Percentiles rank a stretch among this genome's conserved stretches.
phyloP scores from a whole-genome alignment of 2,797 vertebrate genomes.

The Hydrocynus forskahlii region DNA sequence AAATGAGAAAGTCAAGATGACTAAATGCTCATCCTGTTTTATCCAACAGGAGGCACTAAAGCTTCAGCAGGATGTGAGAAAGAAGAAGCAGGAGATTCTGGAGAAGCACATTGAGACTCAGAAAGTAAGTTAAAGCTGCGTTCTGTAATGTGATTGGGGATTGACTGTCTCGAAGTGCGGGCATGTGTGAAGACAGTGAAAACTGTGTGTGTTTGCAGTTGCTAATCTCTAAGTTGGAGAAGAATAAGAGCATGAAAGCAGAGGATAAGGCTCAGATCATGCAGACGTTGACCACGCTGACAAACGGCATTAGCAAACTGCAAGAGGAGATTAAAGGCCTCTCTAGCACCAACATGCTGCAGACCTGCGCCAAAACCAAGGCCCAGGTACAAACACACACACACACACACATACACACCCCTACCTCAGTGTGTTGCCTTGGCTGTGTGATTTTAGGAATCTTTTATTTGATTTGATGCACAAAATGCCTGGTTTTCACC shows the following conservation, averaged over 20 bases:
- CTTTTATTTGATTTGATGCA: too few species aligned
- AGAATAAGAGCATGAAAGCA: conserved; percentile 92
- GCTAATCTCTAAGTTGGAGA: conserved; percentile 95
- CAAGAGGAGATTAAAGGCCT: conserved; percentile 94
- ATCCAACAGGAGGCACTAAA: conserved; percentile 87
- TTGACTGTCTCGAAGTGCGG: neutral
- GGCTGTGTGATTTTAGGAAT: too few species aligned
- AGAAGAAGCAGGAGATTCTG: conserved; percentile 97
- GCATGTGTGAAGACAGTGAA: neutral
- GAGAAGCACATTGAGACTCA: conserved; percentile 98
- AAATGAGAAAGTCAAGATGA: too few species aligned
- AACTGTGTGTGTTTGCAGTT: conserved; percentile 74
- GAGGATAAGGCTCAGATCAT: conserved; percentile 97
- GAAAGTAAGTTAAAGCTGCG: conserved; percentile 79
- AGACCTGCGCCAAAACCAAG: conserved; percentile 84
- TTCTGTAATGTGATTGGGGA: neutral
- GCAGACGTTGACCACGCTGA: conserved; percentile 89
- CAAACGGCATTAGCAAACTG: conserved; percentile 94
- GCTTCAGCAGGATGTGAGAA: conserved; percentile 94
- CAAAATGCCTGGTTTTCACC: too few species aligned
- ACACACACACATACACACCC: conserved; percentile 12
- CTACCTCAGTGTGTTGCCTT: neutral
- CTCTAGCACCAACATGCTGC: conserved; percentile 76
- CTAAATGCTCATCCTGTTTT: neutral
- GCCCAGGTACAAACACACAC: conserved; percentile 82